These are phyloP conservation scores for Drosophila incognita DNA, from an alignment of 2,888 invertebrate genomes.

Conservation along the genomic window DNA sequence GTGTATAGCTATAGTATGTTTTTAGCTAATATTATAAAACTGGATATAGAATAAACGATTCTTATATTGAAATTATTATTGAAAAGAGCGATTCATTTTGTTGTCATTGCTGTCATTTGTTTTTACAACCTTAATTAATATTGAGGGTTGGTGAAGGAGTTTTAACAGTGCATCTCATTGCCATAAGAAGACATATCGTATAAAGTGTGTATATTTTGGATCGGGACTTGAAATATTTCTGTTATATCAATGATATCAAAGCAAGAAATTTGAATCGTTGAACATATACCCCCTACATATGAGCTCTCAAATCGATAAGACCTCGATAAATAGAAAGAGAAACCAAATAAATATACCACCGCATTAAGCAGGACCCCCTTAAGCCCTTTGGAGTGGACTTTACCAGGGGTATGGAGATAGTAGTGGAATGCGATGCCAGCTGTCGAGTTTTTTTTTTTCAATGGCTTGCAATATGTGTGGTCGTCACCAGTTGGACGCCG, in stretches of 20 bases:
- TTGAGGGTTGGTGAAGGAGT: background rate
- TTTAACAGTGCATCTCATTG: background rate
- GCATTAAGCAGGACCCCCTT: slow-evolving; percentile 19
- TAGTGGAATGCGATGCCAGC: slow-evolving; percentile 50
- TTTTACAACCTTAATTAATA: background rate
- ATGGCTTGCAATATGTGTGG: slow-evolving; percentile 72
- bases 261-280: background rate
- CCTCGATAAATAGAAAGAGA: background rate
- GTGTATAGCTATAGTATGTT: background rate
- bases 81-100: background rate
- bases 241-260: background rate
- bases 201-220: background rate
- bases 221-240: background rate
- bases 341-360: slow-evolving; percentile 11
- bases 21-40: background rate
- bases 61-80: background rate
- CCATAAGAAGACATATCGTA: background rate
- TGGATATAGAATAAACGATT: background rate
- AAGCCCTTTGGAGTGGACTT: background rate
- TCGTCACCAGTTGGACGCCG: slow-evolving; percentile 69
- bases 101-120: background rate
- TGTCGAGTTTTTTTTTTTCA: slow-evolving; percentile 60
- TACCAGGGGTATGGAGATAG: slow-evolving; percentile 11
- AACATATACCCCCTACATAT: background rate
- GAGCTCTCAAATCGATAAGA: background rate